Base-by-base conservation (phyloP, 2,888 invertebrate genomes). In the Neoscelio sp. region DNA sequence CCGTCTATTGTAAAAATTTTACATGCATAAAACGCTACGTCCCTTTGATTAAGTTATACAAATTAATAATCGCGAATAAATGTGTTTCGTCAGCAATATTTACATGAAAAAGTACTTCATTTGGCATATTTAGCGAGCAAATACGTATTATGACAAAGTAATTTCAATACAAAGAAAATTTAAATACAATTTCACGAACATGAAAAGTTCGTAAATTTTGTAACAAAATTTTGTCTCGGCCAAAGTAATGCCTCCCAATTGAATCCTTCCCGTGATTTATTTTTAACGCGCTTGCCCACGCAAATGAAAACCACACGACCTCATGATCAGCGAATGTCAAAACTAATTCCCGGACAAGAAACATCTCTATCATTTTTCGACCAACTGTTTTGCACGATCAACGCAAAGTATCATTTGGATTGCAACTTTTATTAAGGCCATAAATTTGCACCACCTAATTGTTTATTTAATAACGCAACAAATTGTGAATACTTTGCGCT, bases 221-320 rank as follows among this genome's bases (percentile, higher is more conserved):
- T n/a, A 35, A 48, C 50, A 13, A 42, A 46, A 60, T 50, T 20
- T 56, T 15, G 68, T 33, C 40, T 20, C 7, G 18, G n/a, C n/a
- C n/a, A n/a, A 40, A 10, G 30, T 12, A 35, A 3, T 54, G 26
- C n/a, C 50, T 42, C 8, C 28, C 52, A 35, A 30, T 23, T 46
- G 15, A 64, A 64, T 73, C 64, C 62, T 73, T 54, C 26, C 12
- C 13, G 23, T 30, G 42, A 28, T 56, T 58, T 74, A 74, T 65
- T 65, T 65, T 74, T 74, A 65, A 65, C 26, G 17, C 50, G 40
- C 26, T 35, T 67, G 56, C 74, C 74, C 44, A 67, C 65, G 67
- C 67, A 54, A 74, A 44, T 58, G 65, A 50, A 44, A 50, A 50
- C 52, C 30, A 12, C 48, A 44, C 48, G 50, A 60, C 42, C 52